Evolutionary conservation across 37 sponge, comb jelly and placozoan genomes (phyloP).

Genomic region (Cladorhizidae sp.): DNA sequence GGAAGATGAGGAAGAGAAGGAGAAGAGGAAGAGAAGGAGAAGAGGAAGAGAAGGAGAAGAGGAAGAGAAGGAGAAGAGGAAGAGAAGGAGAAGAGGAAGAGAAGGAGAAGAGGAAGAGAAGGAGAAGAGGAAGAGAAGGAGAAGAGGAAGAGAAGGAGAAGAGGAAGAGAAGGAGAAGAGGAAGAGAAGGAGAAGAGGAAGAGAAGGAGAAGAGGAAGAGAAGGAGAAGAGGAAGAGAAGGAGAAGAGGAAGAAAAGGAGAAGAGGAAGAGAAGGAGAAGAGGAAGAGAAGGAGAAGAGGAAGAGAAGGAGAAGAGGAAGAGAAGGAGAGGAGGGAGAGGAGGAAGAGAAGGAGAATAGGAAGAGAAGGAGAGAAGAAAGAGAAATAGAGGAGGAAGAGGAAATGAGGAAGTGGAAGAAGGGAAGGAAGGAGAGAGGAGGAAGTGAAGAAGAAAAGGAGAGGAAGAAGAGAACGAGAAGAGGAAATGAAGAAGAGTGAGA

Average conservation of each 20-base stretch:
- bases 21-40: background rate
- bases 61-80: background rate
- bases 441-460: background rate
- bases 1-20: background rate
- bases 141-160: background rate
- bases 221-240: background rate
- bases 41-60: background rate
- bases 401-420: background rate
- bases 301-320: background rate
- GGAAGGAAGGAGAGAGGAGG: background rate
- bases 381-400: background rate
- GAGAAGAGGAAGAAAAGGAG: background rate
- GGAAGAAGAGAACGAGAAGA: background rate
- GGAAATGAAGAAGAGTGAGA: background rate
- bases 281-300: background rate
- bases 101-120: background rate
- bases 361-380: background rate
- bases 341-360: background rate
- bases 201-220: conserved; percentile 8
- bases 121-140: background rate
- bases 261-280: background rate
- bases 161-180: background rate
- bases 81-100: conserved; percentile 7
- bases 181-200: background rate
- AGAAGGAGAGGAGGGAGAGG: background rate